A percentile compares a stretch with the other conserved stretches of the same genome.
Conservation (phyloP, 1,140 invertebrate genomes). For the Conus betulinus region DNA sequence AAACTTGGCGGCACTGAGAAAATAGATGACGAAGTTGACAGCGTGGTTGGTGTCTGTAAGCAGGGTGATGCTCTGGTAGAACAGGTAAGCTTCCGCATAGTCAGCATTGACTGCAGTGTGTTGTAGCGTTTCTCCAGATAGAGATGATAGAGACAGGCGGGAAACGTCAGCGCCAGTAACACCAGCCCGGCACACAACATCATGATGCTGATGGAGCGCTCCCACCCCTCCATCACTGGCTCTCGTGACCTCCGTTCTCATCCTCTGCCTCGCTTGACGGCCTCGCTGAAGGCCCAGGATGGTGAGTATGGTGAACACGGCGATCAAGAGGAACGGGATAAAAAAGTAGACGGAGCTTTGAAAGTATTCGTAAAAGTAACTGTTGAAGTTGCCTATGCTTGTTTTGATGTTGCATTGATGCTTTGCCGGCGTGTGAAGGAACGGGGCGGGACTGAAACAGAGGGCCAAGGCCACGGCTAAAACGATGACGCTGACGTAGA, state of each 20-base stretch:
- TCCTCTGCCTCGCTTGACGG: background rate
- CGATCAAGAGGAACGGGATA: slow-evolving; percentile 31
- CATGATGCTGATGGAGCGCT: slow-evolving; percentile 42
- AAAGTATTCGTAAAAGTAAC: slow-evolving; percentile 32
- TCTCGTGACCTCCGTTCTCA: background rate
- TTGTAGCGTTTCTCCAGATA: background rate
- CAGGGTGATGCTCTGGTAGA: background rate
- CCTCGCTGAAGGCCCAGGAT: slow-evolving; percentile 12
- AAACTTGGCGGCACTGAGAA: slow-evolving; percentile 35
- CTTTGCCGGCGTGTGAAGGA: background rate
- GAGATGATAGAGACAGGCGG: slow-evolving; percentile 12
- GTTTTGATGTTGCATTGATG: background rate
- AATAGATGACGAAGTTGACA: slow-evolving; percentile 47
- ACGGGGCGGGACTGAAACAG: slow-evolving; percentile 28
- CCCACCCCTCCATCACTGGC: background rate
- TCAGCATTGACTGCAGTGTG: background rate
- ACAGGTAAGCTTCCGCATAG: slow-evolving; percentile 18
- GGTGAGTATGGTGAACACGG: slow-evolving; percentile 36
- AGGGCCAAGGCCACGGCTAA: slow-evolving; percentile 39
- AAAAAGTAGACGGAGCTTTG: slow-evolving; percentile 18
- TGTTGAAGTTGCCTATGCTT: background rate
- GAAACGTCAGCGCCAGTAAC: slow-evolving; percentile 38
- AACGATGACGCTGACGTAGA: slow-evolving; percentile 31
- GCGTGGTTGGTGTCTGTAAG: slow-evolving; percentile 38
- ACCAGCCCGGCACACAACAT: slow-evolving; percentile 36